phyloP scores from a whole-genome alignment of 2,113 vertebrate genomes.

The Clarias gariepinus region DNA sequence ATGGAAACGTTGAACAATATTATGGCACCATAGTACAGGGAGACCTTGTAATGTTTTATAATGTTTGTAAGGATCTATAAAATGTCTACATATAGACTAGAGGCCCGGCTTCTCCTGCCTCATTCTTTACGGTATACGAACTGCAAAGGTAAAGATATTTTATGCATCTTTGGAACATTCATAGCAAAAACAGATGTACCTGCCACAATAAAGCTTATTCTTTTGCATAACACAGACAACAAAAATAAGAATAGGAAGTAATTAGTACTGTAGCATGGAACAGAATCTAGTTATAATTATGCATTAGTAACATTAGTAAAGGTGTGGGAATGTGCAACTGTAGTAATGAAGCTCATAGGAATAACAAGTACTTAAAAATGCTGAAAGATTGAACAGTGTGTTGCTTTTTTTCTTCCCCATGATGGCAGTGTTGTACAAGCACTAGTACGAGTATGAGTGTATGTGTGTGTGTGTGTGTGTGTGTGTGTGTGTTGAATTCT shows the following conservation, averaged over 20 bases:
- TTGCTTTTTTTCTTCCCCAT: conserved; percentile 43
- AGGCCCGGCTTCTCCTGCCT: conserved; percentile 18
- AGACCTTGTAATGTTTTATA: conserved; percentile 59
- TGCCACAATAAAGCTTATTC: conserved; percentile 10
- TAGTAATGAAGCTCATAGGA: neutral
- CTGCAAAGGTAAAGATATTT: conserved; percentile 13
- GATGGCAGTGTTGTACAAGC: conserved; percentile 52
- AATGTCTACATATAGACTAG: conserved; percentile 37
- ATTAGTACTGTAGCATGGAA: neutral
- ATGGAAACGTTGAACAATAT: conserved; percentile 68
- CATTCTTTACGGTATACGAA: conserved; percentile 37
- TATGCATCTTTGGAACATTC: conserved; percentile 3
- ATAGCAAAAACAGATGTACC: conserved; percentile 30
- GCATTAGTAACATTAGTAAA: neutral
- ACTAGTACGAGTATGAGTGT: neutral
- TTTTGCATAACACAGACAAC: neutral
- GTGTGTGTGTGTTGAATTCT: neutral
- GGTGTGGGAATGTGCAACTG: neutral
- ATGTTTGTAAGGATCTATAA: conserved; percentile 52
- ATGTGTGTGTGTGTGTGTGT: neutral
- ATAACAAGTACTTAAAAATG: neutral
- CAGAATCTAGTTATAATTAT: neutral
- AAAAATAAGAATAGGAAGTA: neutral
- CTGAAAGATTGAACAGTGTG: neutral
- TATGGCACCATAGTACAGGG: conserved; percentile 60